phyloP scores from a whole-genome alignment of 2,888 invertebrate genomes.

The Torymus texanus region DNA sequence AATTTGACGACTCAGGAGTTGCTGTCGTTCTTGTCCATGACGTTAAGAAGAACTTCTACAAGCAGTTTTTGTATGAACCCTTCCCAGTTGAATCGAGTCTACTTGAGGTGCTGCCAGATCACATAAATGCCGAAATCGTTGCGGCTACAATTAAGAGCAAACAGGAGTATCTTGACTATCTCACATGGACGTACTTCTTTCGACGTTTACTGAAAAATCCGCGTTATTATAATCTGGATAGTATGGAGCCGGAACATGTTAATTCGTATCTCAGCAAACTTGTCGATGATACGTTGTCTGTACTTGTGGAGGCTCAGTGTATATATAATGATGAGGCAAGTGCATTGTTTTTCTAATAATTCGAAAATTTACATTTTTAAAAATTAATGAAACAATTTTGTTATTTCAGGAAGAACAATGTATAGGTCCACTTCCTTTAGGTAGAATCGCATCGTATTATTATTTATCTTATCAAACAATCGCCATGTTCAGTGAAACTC shows the following conservation, averaged over 20 bases:
- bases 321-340: slow-evolving; percentile 84
- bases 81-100: slow-evolving; percentile 99
- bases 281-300: slow-evolving; percentile 86
- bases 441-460: slow-evolving; percentile 96
- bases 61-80: slow-evolving; percentile 98
- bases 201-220: slow-evolving; percentile 94
- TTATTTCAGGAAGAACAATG: slow-evolving; percentile 64
- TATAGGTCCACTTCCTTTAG: slow-evolving; percentile 79
- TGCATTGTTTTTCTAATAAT: not conserved
- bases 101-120: slow-evolving; percentile 93
- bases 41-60: slow-evolving; percentile 98
- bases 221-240: slow-evolving; percentile 89
- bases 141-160: slow-evolving; percentile 96
- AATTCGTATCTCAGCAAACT: slow-evolving; percentile 87
- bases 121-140: slow-evolving; percentile 97
- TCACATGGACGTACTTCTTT: slow-evolving; percentile 99
- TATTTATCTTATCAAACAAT: slow-evolving; percentile 96
- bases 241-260: slow-evolving; percentile 81
- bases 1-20: slow-evolving; percentile 95
- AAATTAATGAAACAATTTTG: not conserved
- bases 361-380: not conserved
- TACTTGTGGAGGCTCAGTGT: slow-evolving; percentile 86
- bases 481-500: slow-evolving; percentile 84
- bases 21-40: slow-evolving; percentile 95
- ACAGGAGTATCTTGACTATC: slow-evolving; percentile 95